A percentile compares a stretch with the other conserved stretches of the same genome.
Evolutionary conservation across 2,888 invertebrate genomes (phyloP).

Genomic region (Thera obeliscata): DNA sequence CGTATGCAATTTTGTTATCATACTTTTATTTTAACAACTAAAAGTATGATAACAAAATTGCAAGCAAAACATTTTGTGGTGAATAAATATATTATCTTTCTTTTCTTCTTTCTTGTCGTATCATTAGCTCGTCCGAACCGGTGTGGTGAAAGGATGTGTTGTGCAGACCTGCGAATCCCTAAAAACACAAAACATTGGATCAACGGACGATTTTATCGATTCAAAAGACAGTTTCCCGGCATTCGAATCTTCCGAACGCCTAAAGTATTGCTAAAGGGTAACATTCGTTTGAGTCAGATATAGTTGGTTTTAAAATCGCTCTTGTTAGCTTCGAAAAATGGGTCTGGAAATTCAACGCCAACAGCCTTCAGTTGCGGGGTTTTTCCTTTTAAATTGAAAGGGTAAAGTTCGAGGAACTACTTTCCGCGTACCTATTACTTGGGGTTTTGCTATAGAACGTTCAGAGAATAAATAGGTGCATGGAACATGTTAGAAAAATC

Average conservation of each 20-base stretch:
- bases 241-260: neutral
- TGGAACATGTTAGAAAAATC: constrained; percentile 13
- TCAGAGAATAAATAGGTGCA: constrained; percentile 12
- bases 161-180: neutral
- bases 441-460: constrained; percentile 13
- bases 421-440: constrained; percentile 2
- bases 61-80: too few relatives aligned
- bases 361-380: constrained; percentile 22
- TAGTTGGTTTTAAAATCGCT: constrained; percentile 13
- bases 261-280: constrained; percentile 2
- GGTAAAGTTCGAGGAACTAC: constrained; percentile 24
- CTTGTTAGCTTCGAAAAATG: constrained; percentile 23
- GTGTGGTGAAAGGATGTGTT: too few relatives aligned
- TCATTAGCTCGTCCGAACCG: too few relatives aligned
- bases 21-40: too few relatives aligned
- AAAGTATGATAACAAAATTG: too few relatives aligned
- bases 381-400: constrained; percentile 29
- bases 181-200: neutral
- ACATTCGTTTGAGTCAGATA: constrained; percentile 3
- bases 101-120: too few relatives aligned
- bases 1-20: too few relatives aligned
- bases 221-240: neutral
- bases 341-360: constrained; percentile 17
- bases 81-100: too few relatives aligned
- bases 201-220: neutral